phyloP scores from a whole-genome alignment of 2,797 vertebrate species.

The Cynodonichthys magdalenae region DNA sequence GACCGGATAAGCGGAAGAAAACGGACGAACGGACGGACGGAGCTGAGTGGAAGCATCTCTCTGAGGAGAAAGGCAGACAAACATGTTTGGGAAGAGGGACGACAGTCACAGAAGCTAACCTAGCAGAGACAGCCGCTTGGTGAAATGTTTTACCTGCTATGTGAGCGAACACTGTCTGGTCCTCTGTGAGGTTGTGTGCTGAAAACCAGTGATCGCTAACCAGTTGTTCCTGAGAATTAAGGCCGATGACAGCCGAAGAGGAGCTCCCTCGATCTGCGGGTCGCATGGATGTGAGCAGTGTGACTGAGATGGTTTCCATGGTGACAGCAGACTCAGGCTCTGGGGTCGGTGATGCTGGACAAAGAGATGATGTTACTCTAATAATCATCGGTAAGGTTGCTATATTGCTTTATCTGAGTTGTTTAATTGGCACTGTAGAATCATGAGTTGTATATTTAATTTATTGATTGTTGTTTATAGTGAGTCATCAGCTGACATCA shows the following conservation, averaged over 20 bases:
- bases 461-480: not conserved
- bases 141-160: constrained; percentile 73
- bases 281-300: constrained; percentile 63
- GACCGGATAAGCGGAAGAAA: too few species aligned
- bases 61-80: constrained; percentile 29
- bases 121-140: not conserved
- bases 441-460: not conserved
- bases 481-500: not conserved
- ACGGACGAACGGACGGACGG: too few species aligned
- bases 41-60: constrained; percentile 15
- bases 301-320: constrained; percentile 73
- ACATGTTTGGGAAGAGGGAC: not conserved
- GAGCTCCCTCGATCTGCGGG: constrained; percentile 42
- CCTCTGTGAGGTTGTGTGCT: constrained; percentile 72
- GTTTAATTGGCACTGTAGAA: not conserved
- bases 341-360: constrained; percentile 53
- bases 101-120: not conserved
- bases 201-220: constrained; percentile 77
- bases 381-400: constrained; percentile 10
- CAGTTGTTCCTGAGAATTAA: constrained; percentile 83
- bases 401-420: not conserved
- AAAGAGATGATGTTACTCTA: constrained; percentile 54
- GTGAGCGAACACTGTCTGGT: constrained; percentile 47
- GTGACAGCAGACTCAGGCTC: constrained; percentile 65
- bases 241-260: constrained; percentile 45